A percentile compares a stretch with the other conserved stretches of the same genome.
Evolutionary conservation across 2,888 invertebrate genomes (phyloP).

Genomic region (Argynnis bischoffii): DNA sequence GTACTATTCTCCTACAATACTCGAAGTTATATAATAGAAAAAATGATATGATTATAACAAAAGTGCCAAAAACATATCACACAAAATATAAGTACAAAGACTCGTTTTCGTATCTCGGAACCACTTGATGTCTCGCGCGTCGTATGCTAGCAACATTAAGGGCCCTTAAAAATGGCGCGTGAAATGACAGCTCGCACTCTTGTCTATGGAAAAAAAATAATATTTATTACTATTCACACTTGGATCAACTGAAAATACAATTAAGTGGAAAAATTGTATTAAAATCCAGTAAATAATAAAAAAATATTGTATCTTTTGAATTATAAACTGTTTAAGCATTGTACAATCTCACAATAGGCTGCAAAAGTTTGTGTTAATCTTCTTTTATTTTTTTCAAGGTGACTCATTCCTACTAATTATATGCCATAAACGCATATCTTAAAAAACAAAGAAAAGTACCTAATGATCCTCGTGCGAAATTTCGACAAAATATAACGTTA

Average conservation of each 20-base stretch:
- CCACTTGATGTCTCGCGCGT: conserved; percentile 68
- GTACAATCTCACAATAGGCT: too few relatives aligned
- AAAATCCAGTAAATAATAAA: too few relatives aligned
- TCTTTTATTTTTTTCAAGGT: too few relatives aligned
- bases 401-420: too few relatives aligned
- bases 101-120: conserved; percentile 50
- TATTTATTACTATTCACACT: not conserved
- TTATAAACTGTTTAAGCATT: too few relatives aligned
- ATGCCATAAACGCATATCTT: too few relatives aligned
- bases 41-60: conserved; percentile 18
- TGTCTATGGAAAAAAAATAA: conserved; percentile 39
- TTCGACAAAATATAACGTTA: too few relatives aligned
- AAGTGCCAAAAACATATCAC: conserved; percentile 40
- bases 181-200: conserved; percentile 55
- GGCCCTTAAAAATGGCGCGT: conserved; percentile 65
- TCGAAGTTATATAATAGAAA: not conserved
- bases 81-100: conserved; percentile 39
- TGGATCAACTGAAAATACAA: not conserved
- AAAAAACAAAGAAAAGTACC: too few relatives aligned
- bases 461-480: too few relatives aligned
- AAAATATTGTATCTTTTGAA: too few relatives aligned
- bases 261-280: not conserved
- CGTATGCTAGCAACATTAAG: conserved; percentile 71
- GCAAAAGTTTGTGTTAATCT: too few relatives aligned
- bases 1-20: too few relatives aligned